These are phyloP conservation scores for Andrena marginata DNA, from an alignment of 2,888 invertebrate genomes.

Conservation along the genomic window DNA sequence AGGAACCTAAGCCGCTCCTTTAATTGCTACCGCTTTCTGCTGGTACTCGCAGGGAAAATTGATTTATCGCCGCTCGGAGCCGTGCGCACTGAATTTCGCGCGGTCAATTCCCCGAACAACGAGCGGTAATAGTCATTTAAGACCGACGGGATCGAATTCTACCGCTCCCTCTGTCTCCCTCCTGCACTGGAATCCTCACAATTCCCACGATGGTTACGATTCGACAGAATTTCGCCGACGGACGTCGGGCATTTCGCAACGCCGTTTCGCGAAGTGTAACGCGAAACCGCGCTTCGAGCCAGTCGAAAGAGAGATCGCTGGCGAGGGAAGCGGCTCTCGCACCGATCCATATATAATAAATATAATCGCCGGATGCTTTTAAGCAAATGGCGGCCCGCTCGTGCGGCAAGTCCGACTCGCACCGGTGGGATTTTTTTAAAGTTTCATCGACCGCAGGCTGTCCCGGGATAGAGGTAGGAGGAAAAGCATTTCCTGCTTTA, in stretches of 20 bases:
- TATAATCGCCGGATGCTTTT: slow-evolving; percentile 31
- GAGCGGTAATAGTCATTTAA: slow-evolving; percentile 47
- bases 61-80: slow-evolving; percentile 19
- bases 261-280: background rate
- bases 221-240: background rate
- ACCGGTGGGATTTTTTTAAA: slow-evolving; percentile 48
- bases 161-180: slow-evolving; percentile 1
- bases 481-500: slow-evolving; percentile 7
- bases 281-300: background rate
- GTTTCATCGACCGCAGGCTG: background rate
- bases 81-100: slow-evolving; percentile 22
- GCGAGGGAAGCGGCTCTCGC: background rate
- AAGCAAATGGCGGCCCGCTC: slow-evolving; percentile 15
- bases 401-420: background rate
- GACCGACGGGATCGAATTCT: slow-evolving; percentile 40
- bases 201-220: slow-evolving; percentile 5
- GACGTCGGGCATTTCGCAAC: background rate
- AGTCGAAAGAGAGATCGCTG: too few species aligned
- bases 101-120: slow-evolving; percentile 45
- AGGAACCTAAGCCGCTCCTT: slow-evolving; percentile 5
- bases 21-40: slow-evolving; percentile 36
- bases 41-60: slow-evolving; percentile 33
- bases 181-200: background rate
- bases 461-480: too few species aligned
- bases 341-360: slow-evolving; percentile 14